These are phyloP conservation scores for Nasonia longicornis DNA, from an alignment of 1,140 invertebrate genomes.

Conservation along the genomic window DNA sequence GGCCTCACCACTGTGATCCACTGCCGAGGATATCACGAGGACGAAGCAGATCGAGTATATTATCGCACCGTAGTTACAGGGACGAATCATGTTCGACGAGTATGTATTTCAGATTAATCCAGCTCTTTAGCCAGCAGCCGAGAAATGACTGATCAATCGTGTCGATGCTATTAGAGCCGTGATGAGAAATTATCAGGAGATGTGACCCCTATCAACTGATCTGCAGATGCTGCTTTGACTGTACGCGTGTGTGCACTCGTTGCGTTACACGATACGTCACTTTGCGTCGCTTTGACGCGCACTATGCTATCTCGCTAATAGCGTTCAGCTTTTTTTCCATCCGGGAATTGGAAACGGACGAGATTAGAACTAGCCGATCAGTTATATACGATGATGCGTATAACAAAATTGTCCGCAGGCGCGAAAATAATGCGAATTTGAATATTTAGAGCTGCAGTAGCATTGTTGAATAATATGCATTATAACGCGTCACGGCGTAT, in stretches of 20 bases:
- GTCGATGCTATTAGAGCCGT: neutral
- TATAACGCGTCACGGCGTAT: neutral
- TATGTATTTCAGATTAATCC: neutral
- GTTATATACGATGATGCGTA: neutral
- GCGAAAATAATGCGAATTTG: neutral
- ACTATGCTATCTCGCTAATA: neutral
- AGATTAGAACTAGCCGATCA: neutral
- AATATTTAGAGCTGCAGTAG: neutral
- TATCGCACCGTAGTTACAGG: neutral
- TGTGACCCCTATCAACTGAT: constrained; percentile 24
- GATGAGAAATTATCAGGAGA: constrained; percentile 1
- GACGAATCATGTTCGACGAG: neutral
- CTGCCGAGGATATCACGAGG: neutral
- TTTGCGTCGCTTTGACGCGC: neutral
- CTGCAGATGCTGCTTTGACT: neutral
- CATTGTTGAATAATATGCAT: neutral
- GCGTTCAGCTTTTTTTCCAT: neutral
- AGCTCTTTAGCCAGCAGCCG: neutral
- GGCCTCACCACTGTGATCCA: neutral
- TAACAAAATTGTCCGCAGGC: neutral
- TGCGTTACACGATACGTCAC: neutral
- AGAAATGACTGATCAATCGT: constrained; percentile 10
- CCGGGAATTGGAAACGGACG: no score
- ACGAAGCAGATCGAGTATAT: neutral
- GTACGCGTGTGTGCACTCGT: neutral